Percentiles rank a stretch among this genome's conserved stretches.
phyloP scores from a whole-genome alignment of 2,797 vertebrate genomes.

The Denticeps clupeoides region DNA sequence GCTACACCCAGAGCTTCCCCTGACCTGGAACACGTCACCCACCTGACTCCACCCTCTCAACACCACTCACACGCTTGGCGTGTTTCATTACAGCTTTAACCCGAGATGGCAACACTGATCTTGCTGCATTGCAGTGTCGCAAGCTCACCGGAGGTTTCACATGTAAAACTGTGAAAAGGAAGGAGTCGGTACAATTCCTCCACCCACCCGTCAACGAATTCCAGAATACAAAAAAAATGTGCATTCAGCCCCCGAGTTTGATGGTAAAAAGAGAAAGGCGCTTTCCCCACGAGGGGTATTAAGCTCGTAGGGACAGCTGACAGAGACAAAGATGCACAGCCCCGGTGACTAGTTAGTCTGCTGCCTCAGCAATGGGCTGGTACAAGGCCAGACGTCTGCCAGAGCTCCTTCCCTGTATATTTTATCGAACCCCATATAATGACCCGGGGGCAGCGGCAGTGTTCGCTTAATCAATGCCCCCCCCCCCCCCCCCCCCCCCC shows the following conservation, averaged over 20 bases:
- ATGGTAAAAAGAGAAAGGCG: no score
- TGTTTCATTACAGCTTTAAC: no score
- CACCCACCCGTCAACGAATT: no score
- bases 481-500: conserved; percentile 1
- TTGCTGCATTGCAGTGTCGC: no score
- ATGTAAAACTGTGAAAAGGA: no score
- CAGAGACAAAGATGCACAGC: conserved; percentile 16
- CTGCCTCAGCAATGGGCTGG: conserved; percentile 25
- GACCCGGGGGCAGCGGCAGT: conserved; percentile 21
- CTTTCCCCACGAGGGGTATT: no score
- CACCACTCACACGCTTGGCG: no score
- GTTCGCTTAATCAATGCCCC: conserved; percentile 28
- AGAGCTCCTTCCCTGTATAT: conserved; percentile 17
- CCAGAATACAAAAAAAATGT: no score
- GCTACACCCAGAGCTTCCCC: neutral
- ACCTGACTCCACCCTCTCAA: conserved; percentile 1
- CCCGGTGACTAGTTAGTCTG: conserved; percentile 7
- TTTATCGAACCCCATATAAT: conserved; percentile 32
- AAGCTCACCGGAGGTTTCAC: no score
- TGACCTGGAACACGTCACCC: conserved; percentile 8
- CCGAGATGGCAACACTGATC: no score
- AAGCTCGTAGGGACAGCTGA: no score
- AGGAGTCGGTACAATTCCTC: neutral
- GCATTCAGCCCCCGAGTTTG: no score
- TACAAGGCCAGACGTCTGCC: conserved; percentile 9